Conservation (phyloP, 2,797 vertebrate species). For the Odontamblyopus rebecca region DNA sequence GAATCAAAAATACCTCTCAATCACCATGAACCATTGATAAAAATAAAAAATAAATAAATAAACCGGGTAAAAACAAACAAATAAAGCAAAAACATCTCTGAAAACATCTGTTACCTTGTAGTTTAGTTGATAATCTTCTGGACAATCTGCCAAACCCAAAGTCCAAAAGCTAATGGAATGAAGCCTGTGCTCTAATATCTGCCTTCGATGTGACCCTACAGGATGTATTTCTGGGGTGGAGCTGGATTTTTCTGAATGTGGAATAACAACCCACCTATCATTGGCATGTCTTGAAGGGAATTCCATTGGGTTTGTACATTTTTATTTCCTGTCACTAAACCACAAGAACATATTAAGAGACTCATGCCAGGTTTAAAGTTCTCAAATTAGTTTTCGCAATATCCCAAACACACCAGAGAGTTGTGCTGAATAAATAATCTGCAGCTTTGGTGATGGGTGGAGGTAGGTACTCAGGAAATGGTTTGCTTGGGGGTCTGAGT, state of each 20-base stretch:
- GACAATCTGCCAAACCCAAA: neutral
- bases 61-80: conserved; percentile 34
- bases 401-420: conserved; percentile 47
- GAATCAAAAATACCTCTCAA: neutral
- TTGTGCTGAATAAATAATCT: conserved; percentile 68
- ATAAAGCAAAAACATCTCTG: neutral
- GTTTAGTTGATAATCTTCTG: neutral
- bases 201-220: conserved; percentile 40
- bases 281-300: conserved; percentile 62
- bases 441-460: conserved; percentile 50
- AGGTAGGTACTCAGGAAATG: conserved; percentile 61
- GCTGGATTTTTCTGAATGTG: conserved; percentile 54
- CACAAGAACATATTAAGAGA: conserved; percentile 59
- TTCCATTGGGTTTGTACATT: conserved; percentile 56
- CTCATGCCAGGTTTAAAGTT: conserved; percentile 51
- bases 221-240: conserved; percentile 55
- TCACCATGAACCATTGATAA: too few species aligned
- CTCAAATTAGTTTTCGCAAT: conserved; percentile 53
- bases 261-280: conserved; percentile 64
- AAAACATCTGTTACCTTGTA: neutral
- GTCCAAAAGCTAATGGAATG: conserved; percentile 9
- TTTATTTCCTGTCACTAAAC: conserved; percentile 65
- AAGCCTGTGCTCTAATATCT: conserved; percentile 27
- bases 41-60: neutral
- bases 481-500: conserved; percentile 65